phyloP scores from a whole-genome alignment of 2,888 invertebrate species.

The Mythimna vitellina region DNA sequence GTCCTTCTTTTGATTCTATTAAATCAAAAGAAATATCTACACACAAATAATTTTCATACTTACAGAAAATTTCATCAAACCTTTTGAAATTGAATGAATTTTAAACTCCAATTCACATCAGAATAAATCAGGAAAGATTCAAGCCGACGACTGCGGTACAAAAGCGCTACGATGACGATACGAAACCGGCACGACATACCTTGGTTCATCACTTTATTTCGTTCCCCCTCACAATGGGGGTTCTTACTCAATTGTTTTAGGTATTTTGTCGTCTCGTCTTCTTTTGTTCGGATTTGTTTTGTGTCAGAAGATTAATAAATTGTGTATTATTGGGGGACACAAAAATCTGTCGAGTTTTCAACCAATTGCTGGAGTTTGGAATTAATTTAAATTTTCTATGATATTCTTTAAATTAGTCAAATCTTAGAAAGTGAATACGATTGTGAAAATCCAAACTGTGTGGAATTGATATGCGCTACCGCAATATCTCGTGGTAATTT shows the following conservation, averaged over 20 bases:
- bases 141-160: conserved; percentile 25
- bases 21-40: background rate
- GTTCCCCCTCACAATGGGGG: conserved; percentile 6
- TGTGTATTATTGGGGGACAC: background rate
- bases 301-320: conserved; percentile 12
- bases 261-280: conserved; percentile 12
- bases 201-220: conserved; percentile 34
- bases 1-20: too few relatives aligned
- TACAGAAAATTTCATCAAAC: conserved; percentile 5
- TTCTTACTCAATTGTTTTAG: conserved; percentile 33
- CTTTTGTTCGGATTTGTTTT: conserved; percentile 22
- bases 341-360: background rate
- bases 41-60: background rate
- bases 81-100: conserved; percentile 57
- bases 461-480: background rate
- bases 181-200: conserved; percentile 12
- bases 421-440: too few relatives aligned
- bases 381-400: too few relatives aligned
- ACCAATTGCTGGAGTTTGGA: background rate
- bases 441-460: too few relatives aligned
- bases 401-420: too few relatives aligned
- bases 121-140: conserved; percentile 63
- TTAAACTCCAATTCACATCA: conserved; percentile 62
- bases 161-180: conserved; percentile 3
- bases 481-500: background rate